A percentile compares a stretch with the other conserved stretches of the same genome.
Evolutionary conservation across 1,140 invertebrate genomes (phyloP).

Genomic region (Macrosteles quadrilineatus): DNA sequence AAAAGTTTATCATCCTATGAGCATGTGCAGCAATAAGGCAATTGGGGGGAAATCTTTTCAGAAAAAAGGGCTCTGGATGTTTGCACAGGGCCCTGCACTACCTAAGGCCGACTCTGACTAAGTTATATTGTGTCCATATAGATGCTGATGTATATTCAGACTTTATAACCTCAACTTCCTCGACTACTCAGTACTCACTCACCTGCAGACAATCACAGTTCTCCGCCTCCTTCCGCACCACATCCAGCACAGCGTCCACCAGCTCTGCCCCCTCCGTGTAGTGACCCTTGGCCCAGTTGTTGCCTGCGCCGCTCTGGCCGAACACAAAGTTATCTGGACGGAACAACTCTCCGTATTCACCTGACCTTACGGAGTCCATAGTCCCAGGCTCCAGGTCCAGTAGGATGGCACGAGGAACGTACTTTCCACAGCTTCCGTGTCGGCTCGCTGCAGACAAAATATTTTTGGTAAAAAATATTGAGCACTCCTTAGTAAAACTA

Average conservation of each 20-base stretch:
- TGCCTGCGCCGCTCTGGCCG: slow-evolving; percentile 65
- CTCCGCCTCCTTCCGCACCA: slow-evolving; percentile 77
- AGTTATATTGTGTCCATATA: no score
- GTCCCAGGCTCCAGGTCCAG: slow-evolving; percentile 76
- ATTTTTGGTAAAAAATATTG: no score
- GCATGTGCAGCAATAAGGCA: no score
- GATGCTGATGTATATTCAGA: no score
- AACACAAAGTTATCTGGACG: slow-evolving; percentile 74
- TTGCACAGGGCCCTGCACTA: no score
- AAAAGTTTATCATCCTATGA: no score
- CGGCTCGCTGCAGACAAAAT: slow-evolving; percentile 23
- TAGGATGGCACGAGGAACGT: slow-evolving; percentile 75
- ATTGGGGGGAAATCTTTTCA: no score
- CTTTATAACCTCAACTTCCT: not conserved
- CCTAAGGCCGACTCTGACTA: no score
- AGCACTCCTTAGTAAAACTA: no score
- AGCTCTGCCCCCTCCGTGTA: slow-evolving; percentile 77
- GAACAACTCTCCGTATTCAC: slow-evolving; percentile 71
- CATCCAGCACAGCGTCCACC: slow-evolving; percentile 76
- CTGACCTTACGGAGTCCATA: slow-evolving; percentile 72
- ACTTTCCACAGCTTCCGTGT: slow-evolving; percentile 58
- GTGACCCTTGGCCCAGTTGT: slow-evolving; percentile 79
- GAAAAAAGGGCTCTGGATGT: no score
- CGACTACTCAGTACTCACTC: slow-evolving; percentile 13
- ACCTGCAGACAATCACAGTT: slow-evolving; percentile 68